phyloP scores from a whole-genome alignment of 2,797 vertebrate genomes.

The Micrastur ruficollis region DNA sequence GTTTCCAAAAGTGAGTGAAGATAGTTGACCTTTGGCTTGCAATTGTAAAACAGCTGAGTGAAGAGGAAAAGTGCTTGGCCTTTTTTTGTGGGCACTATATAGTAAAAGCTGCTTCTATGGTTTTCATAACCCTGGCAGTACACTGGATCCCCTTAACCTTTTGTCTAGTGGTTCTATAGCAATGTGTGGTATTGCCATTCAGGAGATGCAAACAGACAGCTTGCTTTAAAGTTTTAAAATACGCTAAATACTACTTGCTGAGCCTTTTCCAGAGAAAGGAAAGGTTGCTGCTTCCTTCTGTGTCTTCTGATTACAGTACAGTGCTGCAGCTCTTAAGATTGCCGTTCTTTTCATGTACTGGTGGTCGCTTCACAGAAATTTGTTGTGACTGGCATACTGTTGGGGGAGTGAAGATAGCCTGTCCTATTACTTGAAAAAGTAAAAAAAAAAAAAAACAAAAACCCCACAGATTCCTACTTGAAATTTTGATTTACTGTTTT shows the following conservation, averaged over 20 bases:
- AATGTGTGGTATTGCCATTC: not conserved
- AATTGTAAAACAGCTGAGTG: slow-evolving; percentile 59
- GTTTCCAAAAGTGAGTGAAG: slow-evolving; percentile 61
- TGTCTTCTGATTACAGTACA: not conserved
- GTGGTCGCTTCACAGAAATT: not conserved
- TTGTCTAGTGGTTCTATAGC: not conserved
- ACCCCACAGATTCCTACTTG: not conserved
- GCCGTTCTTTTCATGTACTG: not conserved
- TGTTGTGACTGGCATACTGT: not conserved
- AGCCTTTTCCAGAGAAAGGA: not conserved
- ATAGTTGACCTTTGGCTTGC: slow-evolving; percentile 66
- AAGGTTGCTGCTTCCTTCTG: not conserved
- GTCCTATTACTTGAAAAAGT: not conserved
- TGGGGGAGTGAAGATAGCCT: not conserved
- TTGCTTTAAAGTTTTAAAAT: not conserved
- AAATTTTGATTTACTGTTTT: not conserved
- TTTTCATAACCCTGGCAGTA: not conserved
- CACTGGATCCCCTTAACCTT: not conserved
- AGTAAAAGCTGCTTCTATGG: not conserved
- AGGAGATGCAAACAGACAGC: not conserved
- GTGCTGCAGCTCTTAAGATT: not conserved
- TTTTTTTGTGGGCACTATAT: not conserved
- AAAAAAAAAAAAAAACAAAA: not conserved
- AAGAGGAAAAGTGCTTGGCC: slow-evolving; percentile 47
- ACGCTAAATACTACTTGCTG: not conserved